Base-by-base conservation (phyloP, 2,888 invertebrate genomes). In the Nesidiocoris tenuis region DNA sequence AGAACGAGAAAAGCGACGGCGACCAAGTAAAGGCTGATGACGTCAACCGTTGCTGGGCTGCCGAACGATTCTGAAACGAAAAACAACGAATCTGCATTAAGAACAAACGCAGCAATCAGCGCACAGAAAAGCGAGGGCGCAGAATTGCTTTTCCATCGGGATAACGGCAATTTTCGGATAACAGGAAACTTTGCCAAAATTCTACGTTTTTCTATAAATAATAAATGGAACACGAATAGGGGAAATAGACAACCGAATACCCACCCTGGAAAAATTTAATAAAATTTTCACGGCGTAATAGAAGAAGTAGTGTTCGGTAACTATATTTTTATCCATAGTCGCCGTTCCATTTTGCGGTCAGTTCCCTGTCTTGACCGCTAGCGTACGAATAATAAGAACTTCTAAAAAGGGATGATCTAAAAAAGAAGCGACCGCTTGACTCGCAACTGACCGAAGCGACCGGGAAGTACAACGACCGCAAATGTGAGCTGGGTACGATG, bases 1-100 rank as follows among this genome's bases (percentile, higher is more conserved):
- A 74, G 18, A 22, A 79, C n/a, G 22, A 79, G 65, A 61, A 79
- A 79, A 17, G 76, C 75, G 56, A 74, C 54, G n/a, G 65, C 77
- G 17, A 77, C 9, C 19, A 77, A 18, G 17, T 65, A 39, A 21
- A 78, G 71, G 22, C 76, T 64, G 61, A 76, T 72, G 39, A 67
- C 57, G 39, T 76, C 76, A 72, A 39, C 39, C 12, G 24, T 57
- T 12, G 23, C 59, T 23, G 70, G 24, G 18, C 24, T 59, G 59
- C 70, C 70, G 18, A 59, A 17, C 7, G 70, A 70, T 59, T 59
- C 70, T 70, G 70, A 24, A 70, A 66, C 12, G 21, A 39, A 39
- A 66, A 70, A 70, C 17, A 22, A 66, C 18, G 21, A 0, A 17
- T 65, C n/a, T 25, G 25, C 18, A 65, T 23, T 39, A 9, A 25